These are phyloP conservation scores for Marmota flaviventris DNA, from an alignment of 2,113 vertebrate genomes.

Conservation along the genomic window DNA sequence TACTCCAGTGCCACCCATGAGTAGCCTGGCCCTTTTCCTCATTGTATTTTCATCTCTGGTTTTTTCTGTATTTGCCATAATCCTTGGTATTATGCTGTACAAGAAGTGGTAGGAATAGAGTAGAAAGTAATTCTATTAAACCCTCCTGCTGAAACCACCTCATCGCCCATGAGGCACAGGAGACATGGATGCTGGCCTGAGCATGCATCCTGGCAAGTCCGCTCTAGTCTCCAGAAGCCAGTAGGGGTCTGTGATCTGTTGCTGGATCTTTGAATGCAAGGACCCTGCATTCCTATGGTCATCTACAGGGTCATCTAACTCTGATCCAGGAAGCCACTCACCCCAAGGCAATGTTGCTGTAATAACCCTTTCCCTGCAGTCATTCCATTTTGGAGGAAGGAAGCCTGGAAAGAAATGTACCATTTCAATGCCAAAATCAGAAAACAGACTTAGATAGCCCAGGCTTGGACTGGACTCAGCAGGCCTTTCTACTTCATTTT, in stretches of 20 bases:
- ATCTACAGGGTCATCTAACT: background rate
- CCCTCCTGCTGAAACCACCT: background rate
- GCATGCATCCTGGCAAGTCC: background rate
- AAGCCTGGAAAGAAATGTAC: background rate
- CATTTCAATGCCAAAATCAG: background rate
- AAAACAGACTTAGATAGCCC: background rate
- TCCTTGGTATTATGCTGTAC: conserved; percentile 94
- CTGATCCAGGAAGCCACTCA: background rate
- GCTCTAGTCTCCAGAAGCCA: background rate
- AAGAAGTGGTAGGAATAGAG: conserved; percentile 96
- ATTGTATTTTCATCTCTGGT: conserved; percentile 95
- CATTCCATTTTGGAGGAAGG: background rate
- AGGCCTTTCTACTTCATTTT: conserved; percentile 3
- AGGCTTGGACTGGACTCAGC: conserved; percentile 5
- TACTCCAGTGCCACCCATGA: conserved; percentile 89
- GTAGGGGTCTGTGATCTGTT: conserved; percentile 1
- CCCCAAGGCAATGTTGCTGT: background rate
- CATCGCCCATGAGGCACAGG: background rate
- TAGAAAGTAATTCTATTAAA: conserved; percentile 91
- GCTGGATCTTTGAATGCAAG: conserved; percentile 36
- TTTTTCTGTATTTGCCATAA: conserved; percentile 92
- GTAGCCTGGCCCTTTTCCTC: conserved; percentile 93
- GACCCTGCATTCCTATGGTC: background rate
- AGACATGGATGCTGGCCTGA: background rate
- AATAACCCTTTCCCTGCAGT: conserved; percentile 68